phyloP scores from a whole-genome alignment of 2,888 invertebrate genomes.

The Caradrina kadenii region DNA sequence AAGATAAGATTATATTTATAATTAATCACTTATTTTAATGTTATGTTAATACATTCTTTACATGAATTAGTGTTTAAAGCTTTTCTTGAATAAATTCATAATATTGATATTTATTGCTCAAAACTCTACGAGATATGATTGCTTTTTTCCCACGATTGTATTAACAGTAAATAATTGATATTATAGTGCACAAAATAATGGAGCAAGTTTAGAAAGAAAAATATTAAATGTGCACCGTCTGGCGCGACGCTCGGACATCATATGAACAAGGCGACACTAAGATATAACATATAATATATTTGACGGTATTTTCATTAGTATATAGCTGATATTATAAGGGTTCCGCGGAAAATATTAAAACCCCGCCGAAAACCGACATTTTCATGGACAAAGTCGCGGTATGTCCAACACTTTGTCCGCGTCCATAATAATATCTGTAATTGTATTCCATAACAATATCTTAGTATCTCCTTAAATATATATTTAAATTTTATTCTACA shows the following conservation, averaged over 20 bases:
- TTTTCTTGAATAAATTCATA: not conserved
- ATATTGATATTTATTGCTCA: conserved; percentile 14
- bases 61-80: not conserved
- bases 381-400: too few relatives aligned
- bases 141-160: not conserved
- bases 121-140: not conserved
- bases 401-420: too few relatives aligned
- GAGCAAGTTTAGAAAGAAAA: not conserved
- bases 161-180: not conserved
- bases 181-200: not conserved
- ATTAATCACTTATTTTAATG: not conserved
- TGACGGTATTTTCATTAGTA: too few relatives aligned
- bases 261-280: not conserved
- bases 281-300: too few relatives aligned
- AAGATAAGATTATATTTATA: not conserved
- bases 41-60: not conserved
- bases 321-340: too few relatives aligned
- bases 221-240: conserved; percentile 5
- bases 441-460: too few relatives aligned
- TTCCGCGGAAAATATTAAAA: too few relatives aligned
- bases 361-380: too few relatives aligned
- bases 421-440: too few relatives aligned
- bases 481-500: not conserved
- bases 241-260: conserved; percentile 1
- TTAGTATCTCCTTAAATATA: too few relatives aligned